Evolutionary conservation across 1,140 invertebrate genomes (phyloP).

Genomic region (Arion vulgaris): DNA sequence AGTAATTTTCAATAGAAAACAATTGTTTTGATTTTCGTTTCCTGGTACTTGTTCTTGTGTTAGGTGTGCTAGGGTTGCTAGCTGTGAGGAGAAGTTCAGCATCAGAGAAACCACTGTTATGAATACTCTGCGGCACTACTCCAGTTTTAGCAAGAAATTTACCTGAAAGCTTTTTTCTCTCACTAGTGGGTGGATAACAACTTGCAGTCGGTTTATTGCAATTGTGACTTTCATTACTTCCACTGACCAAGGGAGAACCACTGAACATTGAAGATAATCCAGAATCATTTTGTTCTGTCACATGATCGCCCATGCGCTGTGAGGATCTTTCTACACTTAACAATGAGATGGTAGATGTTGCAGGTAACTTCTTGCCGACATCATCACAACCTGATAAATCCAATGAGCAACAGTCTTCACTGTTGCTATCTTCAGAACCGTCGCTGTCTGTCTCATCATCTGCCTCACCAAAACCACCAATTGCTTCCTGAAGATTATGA

Average conservation of each 20-base stretch:
- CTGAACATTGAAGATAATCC: background rate
- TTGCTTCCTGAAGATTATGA: constrained; percentile 35
- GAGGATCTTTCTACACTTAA: background rate
- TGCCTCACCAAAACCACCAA: constrained; percentile 29
- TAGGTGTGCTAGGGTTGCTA: background rate
- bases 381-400: background rate
- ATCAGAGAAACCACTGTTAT: background rate
- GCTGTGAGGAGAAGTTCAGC: background rate
- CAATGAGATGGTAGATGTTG: background rate
- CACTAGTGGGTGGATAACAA: background rate
- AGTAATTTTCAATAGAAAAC: constrained; percentile 68
- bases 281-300: background rate
- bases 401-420: background rate
- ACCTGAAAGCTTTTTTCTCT: background rate
- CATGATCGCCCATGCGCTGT: background rate
- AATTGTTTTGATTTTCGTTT: constrained; percentile 65
- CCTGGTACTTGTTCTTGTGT: constrained; percentile 57
- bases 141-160: background rate
- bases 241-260: background rate
- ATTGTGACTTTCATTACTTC: background rate
- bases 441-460: constrained; percentile 31
- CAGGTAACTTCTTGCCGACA: background rate
- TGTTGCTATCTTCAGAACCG: background rate
- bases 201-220: background rate
- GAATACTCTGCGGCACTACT: background rate